These are phyloP conservation scores for Delia radicum DNA, from an alignment of 1,140 invertebrate species.

Conservation along the genomic window DNA sequence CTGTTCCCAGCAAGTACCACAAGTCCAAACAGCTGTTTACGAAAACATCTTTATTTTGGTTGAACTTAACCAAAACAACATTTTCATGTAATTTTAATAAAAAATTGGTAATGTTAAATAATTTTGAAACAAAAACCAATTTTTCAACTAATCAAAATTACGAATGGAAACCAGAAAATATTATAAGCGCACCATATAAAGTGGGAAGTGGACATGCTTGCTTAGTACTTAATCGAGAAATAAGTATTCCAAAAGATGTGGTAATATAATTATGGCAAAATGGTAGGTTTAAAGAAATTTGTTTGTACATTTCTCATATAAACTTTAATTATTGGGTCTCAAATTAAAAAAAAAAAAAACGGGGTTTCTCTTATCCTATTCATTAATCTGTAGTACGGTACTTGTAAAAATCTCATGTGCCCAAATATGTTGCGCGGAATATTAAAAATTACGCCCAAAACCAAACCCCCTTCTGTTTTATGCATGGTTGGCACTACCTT, in stretches of 20 bases:
- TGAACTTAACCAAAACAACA: no score
- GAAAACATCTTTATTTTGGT: no score
- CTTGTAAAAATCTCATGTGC: no score
- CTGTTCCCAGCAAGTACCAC: no score
- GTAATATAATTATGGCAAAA: conserved; percentile 59
- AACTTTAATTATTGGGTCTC: neutral
- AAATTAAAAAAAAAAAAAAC: no score
- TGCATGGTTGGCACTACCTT: no score
- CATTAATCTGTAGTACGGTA: no score
- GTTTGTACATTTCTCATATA: conserved; percentile 5
- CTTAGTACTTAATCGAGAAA: conserved; percentile 59
- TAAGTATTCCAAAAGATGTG: conserved; percentile 50
- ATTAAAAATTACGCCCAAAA: no score
- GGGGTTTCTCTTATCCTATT: no score
- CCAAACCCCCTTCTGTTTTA: no score
- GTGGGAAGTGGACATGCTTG: conserved; percentile 53
- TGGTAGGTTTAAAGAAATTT: conserved; percentile 50
- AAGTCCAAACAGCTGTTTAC: no score
- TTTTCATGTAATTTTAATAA: neutral
- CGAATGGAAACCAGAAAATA: neutral
- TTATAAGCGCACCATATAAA: neutral
- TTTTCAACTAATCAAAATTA: neutral
- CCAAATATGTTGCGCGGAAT: no score
- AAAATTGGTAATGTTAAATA: neutral
- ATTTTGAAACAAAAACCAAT: neutral